Base-by-base conservation (phyloP, 1,140 invertebrate genomes). In the Pectinophora gossypiella region DNA sequence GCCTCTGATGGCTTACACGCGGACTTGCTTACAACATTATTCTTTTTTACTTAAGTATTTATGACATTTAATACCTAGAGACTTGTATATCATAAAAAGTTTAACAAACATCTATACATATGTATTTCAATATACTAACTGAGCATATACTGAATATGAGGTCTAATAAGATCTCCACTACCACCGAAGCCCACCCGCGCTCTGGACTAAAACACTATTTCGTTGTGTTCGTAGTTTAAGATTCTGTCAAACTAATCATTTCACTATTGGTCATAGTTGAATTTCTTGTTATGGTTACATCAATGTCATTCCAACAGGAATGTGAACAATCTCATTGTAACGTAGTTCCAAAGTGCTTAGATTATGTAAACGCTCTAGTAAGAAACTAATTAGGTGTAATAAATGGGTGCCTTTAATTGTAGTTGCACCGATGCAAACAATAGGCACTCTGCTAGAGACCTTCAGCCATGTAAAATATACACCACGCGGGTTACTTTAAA, bases 111-210 rank as follows among this genome's bases (percentile, higher is more conserved):
- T 40, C 13, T 15, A 27, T 16, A 40, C 36, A 40, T 6, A 40
- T 12, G 23, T 27, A n/a, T 27, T 16, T 40, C 36, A 40, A 40
- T 15, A 9, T 9, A 38, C 35, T 40, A 40, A 16, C 36, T 15
- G 10, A 7, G 7, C 3, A 10, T 15, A 15, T 15, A 16, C 6
- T 6, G 2, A 15, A 40, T 32, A 5, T 9, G 6, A 12, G 27
- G 9, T 2, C 9, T 1, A 32, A 12, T 9, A 12, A 15, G 6
- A 40, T 51, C 51, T 46, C 40, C 56, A 57, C 56, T 54, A 56
- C 45, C 36, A 54, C 49, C 51, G 51, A 73, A 77, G 78, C 76
- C 78, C 76, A 72, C 76, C 78, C 72, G 76, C 76, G 76, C 76
- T 76, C 76, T 53, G 22, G n/a, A n/a, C n/a, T n/a, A n/a, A n/a